A percentile compares a stretch with the other conserved stretches of the same genome.
These are phyloP conservation scores for Pollenia labialis DNA, from an alignment of 2,888 invertebrate genomes.

Conservation along the genomic window DNA sequence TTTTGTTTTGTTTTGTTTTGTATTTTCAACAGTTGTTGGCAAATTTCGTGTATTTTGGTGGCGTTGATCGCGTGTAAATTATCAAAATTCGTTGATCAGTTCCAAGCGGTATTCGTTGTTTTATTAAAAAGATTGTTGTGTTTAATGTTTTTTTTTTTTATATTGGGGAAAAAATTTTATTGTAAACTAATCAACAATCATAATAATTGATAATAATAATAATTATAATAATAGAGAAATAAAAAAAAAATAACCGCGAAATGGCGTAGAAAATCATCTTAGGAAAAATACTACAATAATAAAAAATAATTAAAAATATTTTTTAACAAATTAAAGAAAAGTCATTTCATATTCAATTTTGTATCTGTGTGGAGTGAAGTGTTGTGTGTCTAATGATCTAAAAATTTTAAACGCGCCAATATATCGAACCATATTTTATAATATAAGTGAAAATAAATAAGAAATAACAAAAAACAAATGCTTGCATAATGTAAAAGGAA, in stretches of 20 bases:
- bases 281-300: constrained; percentile 57
- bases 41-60: constrained; percentile 55
- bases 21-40: constrained; percentile 68
- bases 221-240: constrained; percentile 51
- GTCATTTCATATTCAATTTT: neutral
- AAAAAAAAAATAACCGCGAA: constrained; percentile 32
- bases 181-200: constrained; percentile 23
- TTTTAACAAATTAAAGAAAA: constrained; percentile 2
- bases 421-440: neutral
- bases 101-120: constrained; percentile 36
- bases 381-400: constrained; percentile 52
- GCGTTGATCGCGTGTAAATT: constrained; percentile 71
- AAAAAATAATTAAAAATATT: constrained; percentile 48
- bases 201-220: constrained; percentile 37
- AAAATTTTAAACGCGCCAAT: constrained; percentile 54
- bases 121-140: constrained; percentile 1
- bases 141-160: neutral
- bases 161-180: constrained; percentile 17
- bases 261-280: constrained; percentile 50
- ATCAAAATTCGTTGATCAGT: constrained; percentile 68
- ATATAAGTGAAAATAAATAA: neutral
- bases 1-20: neutral
- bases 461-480: neutral
- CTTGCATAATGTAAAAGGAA: neutral
- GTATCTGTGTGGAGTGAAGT: neutral